These are phyloP conservation scores for Ciconia maguari DNA, from an alignment of 2,113 vertebrate species.

Conservation along the genomic window DNA sequence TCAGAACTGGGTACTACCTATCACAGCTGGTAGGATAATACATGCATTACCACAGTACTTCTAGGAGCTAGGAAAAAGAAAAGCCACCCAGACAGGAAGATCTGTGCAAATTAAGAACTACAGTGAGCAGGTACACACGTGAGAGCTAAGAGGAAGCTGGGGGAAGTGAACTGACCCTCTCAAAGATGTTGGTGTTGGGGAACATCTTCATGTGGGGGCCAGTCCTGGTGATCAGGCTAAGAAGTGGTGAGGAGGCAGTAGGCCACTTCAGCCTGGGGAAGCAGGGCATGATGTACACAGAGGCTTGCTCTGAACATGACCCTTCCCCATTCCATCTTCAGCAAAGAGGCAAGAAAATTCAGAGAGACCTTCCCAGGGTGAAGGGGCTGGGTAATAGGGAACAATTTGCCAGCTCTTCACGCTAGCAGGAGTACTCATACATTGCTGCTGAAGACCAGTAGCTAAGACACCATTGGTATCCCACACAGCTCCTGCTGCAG, in stretches of 20 bases:
- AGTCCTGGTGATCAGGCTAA: background rate
- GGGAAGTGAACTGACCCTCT: background rate
- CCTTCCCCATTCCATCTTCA: background rate
- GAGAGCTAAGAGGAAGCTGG: background rate
- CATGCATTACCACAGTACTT: background rate
- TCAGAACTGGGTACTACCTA: background rate
- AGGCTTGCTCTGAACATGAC: background rate
- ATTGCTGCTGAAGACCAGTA: background rate
- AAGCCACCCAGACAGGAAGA: background rate
- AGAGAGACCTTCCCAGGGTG: background rate
- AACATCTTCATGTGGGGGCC: background rate
- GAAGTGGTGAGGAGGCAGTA: background rate
- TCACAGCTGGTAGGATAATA: background rate
- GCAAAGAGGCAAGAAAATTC: background rate
- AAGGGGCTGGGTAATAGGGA: background rate
- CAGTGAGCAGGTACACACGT: fast-evolving
- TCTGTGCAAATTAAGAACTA: background rate
- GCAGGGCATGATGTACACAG: background rate
- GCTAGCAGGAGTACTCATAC: background rate
- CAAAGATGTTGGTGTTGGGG: background rate
- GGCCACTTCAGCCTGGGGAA: background rate
- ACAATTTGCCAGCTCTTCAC: background rate
- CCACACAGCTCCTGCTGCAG: background rate
- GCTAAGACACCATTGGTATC: background rate
- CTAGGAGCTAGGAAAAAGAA: background rate